Percentiles rank a stretch among this genome's conserved stretches.
Evolutionary conservation across 2,113 vertebrate species (phyloP).

Genomic region (Phoxinus phoxinus): DNA sequence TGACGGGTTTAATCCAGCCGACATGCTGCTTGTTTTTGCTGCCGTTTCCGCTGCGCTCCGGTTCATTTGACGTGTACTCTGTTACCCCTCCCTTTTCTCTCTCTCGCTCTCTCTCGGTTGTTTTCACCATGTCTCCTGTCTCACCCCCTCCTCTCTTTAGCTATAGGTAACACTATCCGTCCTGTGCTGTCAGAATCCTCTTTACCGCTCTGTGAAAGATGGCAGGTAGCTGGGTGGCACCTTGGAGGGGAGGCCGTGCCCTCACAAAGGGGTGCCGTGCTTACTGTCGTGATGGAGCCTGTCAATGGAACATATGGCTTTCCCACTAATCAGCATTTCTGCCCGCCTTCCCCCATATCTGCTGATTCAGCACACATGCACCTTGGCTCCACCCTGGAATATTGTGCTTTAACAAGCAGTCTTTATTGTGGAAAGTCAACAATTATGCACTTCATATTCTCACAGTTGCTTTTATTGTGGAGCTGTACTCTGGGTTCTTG

Average conservation of each 20-base stretch:
- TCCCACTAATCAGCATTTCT: conserved; percentile 56
- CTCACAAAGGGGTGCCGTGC: conserved; percentile 1
- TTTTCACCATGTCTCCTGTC: background rate
- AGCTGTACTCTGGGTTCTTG: background rate
- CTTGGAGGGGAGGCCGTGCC: background rate
- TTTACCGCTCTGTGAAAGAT: conserved; percentile 7
- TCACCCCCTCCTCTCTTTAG: conserved; percentile 9
- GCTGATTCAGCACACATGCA: conserved; percentile 44
- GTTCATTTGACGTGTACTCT: conserved; percentile 7
- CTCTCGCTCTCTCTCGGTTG: background rate
- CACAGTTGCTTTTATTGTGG: conserved; percentile 27
- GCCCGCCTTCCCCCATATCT: conserved; percentile 7
- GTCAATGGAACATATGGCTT: conserved; percentile 57
- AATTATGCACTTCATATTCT: conserved; percentile 37
- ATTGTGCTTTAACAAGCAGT: conserved; percentile 33
- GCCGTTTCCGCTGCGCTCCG: conserved; percentile 40
- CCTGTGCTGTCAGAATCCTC: conserved; percentile 46
- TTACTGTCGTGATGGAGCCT: conserved; percentile 35
- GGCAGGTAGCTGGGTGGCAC: conserved; percentile 11
- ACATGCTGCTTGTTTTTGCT: conserved; percentile 37
- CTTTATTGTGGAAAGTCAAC: conserved; percentile 15
- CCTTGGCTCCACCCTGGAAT: conserved; percentile 25
- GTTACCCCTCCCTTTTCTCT: background rate
- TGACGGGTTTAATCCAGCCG: conserved; percentile 23
- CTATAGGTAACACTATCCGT: conserved; percentile 41